Conservation (phyloP, 2,797 vertebrate species). For the Alectoris magna region DNA sequence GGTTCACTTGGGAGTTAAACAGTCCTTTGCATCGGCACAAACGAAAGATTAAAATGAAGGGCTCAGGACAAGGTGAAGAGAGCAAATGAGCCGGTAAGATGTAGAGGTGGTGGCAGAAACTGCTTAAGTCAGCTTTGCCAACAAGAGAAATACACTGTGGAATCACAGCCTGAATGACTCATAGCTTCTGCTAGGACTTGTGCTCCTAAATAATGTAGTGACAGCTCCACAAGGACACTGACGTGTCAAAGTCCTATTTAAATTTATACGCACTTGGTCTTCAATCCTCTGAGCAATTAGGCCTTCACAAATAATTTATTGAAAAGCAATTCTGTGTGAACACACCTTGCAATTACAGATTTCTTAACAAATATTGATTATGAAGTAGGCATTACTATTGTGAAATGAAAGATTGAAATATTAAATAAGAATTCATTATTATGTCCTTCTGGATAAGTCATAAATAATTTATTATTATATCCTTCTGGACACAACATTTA, state of each 20-base stretch:
- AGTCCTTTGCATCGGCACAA: conserved; percentile 14
- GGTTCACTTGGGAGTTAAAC: neutral
- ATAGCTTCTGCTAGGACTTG: conserved; percentile 45
- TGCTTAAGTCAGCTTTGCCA: conserved; percentile 65
- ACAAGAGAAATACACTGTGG: conserved; percentile 42
- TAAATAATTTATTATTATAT: neutral
- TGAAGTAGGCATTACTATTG: neutral
- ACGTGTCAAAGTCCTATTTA: neutral
- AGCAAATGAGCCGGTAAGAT: conserved; percentile 22
- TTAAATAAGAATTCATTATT: neutral
- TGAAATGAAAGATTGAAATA: neutral
- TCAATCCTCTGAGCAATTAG: neutral
- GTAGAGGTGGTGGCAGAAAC: conserved; percentile 31
- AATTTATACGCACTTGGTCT: neutral
- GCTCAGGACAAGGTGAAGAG: conserved; percentile 40
- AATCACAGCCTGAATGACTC: conserved; percentile 60
- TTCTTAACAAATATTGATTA: neutral
- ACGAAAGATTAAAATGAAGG: neutral
- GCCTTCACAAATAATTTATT: neutral
- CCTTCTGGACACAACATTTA: neutral
- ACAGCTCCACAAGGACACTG: conserved; percentile 53
- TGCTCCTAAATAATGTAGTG: conserved; percentile 44
- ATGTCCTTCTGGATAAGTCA: neutral
- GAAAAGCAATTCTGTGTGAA: neutral
- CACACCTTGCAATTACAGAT: neutral